Percentiles rank a stretch among this genome's conserved stretches.
These are phyloP conservation scores for Tinea trinotella DNA, from an alignment of 2,888 invertebrate genomes.

Conservation along the genomic window DNA sequence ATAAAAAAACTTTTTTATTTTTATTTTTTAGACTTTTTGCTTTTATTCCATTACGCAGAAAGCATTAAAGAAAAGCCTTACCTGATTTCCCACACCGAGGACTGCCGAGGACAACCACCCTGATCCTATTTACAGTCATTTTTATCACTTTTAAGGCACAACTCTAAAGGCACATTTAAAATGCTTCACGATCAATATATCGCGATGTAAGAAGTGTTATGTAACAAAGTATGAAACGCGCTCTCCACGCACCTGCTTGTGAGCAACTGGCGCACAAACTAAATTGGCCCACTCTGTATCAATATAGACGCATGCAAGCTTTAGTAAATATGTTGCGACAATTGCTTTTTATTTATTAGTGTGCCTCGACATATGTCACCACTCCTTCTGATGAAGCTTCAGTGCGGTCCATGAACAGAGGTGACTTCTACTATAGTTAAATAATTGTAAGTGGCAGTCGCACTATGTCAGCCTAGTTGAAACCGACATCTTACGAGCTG, in stretches of 20 bases:
- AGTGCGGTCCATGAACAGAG: no score
- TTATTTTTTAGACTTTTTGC: no score
- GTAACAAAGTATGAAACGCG: slow-evolving; percentile 41
- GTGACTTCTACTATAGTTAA: no score
- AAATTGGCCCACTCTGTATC: slow-evolving; percentile 56
- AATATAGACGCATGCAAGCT: neutral
- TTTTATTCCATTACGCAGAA: no score
- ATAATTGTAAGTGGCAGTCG: no score
- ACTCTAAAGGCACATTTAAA: slow-evolving; percentile 5
- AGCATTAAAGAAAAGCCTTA: slow-evolving; percentile 51
- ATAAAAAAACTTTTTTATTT: no score
- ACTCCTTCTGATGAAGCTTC: no score
- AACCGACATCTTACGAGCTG: no score
- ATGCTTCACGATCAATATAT: slow-evolving; percentile 27
- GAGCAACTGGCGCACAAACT: slow-evolving; percentile 57
- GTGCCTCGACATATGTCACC: no score
- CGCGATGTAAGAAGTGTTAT: slow-evolving; percentile 27
- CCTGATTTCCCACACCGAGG: slow-evolving; percentile 84
- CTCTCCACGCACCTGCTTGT: slow-evolving; percentile 64
- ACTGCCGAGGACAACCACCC: slow-evolving; percentile 83
- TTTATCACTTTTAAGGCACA: slow-evolving; percentile 31
- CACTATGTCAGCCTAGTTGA: no score
- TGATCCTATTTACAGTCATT: slow-evolving; percentile 85
- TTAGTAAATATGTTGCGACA: no score
- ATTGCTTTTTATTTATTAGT: no score